phyloP scores from a whole-genome alignment of 2,797 vertebrate species.

The Threskiornis aethiopicus region DNA sequence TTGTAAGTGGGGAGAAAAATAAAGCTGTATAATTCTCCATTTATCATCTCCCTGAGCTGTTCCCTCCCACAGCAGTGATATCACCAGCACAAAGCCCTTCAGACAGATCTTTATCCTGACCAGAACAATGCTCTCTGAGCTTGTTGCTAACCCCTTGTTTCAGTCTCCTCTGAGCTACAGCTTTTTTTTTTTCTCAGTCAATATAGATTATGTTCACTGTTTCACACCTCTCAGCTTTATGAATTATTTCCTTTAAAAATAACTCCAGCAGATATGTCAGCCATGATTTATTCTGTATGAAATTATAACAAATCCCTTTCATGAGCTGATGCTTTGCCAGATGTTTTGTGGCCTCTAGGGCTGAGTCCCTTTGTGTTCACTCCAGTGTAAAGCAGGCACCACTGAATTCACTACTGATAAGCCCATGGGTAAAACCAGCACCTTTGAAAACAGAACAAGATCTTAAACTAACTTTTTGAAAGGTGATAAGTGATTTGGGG shows the following conservation, averaged over 20 bases:
- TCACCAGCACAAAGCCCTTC: background rate
- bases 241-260: conserved; percentile 51
- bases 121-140: background rate
- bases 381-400: background rate
- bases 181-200: background rate
- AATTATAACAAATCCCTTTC: conserved; percentile 14
- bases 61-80: background rate
- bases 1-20: background rate
- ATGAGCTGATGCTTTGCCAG: background rate
- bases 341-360: background rate
- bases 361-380: background rate
- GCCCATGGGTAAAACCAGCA: background rate
- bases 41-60: background rate
- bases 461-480: background rate
- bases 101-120: background rate
- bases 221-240: conserved; percentile 27
- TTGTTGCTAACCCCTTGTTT: background rate
- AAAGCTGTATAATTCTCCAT: background rate
- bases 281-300: conserved; percentile 39
- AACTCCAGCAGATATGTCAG: conserved; percentile 18
- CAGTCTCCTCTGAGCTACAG: background rate
- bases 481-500: background rate
- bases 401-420: background rate
- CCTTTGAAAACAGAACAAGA: background rate
- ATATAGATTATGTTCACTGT: conserved; percentile 1